Evolutionary conservation across 2,797 vertebrate genomes (phyloP).

Genomic region (Falco cherrug): DNA sequence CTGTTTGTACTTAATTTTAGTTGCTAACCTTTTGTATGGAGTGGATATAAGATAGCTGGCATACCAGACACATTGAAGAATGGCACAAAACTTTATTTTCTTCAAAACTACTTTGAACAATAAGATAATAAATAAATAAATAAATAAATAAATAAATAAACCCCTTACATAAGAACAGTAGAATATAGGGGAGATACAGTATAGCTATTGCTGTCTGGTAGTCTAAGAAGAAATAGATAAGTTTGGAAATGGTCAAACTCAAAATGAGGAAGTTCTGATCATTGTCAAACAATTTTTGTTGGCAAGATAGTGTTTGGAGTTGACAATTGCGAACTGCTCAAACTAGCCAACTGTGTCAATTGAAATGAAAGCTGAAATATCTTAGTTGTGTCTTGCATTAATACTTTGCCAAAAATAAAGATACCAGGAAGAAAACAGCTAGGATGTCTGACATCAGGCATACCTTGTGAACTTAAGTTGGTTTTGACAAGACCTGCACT

Average conservation of each 20-base stretch:
- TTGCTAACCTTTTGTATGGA: background rate
- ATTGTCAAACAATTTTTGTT: background rate
- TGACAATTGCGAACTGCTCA: background rate
- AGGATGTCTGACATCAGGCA: background rate
- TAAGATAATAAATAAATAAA: background rate
- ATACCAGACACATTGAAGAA: background rate
- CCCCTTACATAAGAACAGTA: background rate
- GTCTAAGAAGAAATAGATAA: background rate
- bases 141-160: background rate
- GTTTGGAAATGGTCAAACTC: background rate
- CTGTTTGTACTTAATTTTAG: background rate
- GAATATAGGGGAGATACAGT: background rate
- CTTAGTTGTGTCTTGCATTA: conserved; percentile 46
- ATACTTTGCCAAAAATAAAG: conserved; percentile 31
- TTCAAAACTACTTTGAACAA: background rate
- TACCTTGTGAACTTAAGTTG: background rate
- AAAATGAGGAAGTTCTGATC: conserved; percentile 10
- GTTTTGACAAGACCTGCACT: conserved; percentile 17
- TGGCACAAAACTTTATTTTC: background rate
- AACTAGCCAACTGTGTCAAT: conserved; percentile 9
- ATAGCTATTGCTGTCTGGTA: background rate
- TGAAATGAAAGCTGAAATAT: conserved; percentile 16
- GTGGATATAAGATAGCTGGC: background rate
- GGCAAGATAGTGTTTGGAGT: background rate
- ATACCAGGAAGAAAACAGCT: background rate